phyloP scores from a whole-genome alignment of 2,888 invertebrate genomes.

The Coecobrya sp. region DNA sequence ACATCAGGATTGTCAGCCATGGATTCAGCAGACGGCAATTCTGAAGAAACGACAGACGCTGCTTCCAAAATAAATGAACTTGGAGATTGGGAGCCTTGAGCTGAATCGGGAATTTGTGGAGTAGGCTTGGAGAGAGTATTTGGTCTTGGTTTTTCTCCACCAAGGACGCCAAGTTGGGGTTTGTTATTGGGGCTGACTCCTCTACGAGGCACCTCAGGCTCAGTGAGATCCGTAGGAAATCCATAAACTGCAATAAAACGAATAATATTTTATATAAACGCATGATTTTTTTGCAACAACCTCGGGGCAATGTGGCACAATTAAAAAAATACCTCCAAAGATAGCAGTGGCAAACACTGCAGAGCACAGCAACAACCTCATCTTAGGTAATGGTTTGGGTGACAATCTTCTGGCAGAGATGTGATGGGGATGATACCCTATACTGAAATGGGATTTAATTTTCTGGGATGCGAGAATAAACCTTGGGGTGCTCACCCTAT shows the following conservation, averaged over 20 bases:
- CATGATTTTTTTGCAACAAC: background rate
- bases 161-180: background rate
- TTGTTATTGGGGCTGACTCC: background rate
- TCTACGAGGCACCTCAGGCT: background rate
- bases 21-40: background rate
- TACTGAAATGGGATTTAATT: background rate
- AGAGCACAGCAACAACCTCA: background rate
- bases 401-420: background rate
- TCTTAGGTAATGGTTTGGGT: background rate
- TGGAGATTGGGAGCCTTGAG: background rate
- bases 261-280: background rate
- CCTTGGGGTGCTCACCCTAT: background rate
- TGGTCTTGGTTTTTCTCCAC: constrained; percentile 11
- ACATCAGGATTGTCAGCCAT: background rate
- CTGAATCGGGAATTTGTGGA: background rate
- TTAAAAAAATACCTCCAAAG: background rate
- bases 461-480: background rate
- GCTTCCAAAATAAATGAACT: background rate
- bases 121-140: background rate
- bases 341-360: constrained; percentile 21
- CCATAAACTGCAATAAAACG: background rate
- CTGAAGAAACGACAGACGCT: background rate
- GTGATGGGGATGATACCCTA: too few species aligned
- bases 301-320: background rate
- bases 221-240: constrained; percentile 7